Conservation (phyloP, 2,113 vertebrate species). For the Heterochromis multidens region DNA sequence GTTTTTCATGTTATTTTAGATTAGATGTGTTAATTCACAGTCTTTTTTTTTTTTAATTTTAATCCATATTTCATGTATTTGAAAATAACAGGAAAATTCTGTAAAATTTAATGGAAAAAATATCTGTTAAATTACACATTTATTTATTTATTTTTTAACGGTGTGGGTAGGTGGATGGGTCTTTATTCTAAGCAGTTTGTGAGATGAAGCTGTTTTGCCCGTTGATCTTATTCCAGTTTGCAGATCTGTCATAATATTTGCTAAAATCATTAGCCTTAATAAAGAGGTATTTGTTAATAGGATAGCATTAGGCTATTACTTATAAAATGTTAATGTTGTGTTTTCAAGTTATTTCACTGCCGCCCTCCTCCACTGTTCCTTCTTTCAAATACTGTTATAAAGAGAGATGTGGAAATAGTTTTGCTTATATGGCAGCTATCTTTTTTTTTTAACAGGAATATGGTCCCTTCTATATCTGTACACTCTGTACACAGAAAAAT, state of each 20-base stretch:
- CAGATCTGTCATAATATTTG: neutral
- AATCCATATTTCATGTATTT: too few species aligned
- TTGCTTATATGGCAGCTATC: neutral
- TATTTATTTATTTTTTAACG: neutral
- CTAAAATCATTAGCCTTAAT: neutral
- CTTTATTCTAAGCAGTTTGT: neutral
- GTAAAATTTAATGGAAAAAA: neutral
- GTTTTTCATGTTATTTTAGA: too few species aligned
- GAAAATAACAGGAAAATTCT: neutral
- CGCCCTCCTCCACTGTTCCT: neutral
- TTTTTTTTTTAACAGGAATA: neutral
- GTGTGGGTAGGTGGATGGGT: neutral
- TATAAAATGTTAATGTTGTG: neutral
- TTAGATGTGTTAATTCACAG: too few species aligned
- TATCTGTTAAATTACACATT: neutral
- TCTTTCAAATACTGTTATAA: neutral
- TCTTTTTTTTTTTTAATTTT: too few species aligned
- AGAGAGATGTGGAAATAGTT: neutral
- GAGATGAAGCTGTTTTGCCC: neutral
- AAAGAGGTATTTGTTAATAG: neutral
- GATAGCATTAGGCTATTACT: neutral
- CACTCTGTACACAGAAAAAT: neutral
- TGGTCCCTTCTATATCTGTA: neutral
- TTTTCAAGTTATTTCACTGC: neutral
- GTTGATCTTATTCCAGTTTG: neutral